phyloP scores from a whole-genome alignment of 2,113 vertebrate species.

The Oceanodroma tethys region DNA sequence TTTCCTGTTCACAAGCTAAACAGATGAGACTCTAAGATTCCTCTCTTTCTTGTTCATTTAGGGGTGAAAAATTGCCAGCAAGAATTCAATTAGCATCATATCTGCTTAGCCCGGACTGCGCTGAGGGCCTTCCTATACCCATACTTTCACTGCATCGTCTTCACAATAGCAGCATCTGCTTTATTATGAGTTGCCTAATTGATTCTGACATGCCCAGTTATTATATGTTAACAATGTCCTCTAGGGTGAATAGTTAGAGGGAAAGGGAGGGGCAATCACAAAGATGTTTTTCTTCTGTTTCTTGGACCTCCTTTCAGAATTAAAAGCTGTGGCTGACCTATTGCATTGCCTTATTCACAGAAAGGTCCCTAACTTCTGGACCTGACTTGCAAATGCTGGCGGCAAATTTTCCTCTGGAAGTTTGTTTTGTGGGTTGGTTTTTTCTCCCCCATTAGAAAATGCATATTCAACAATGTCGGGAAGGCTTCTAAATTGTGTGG shows the following conservation, averaged over 20 bases:
- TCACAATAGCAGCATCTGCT: conserved; percentile 76
- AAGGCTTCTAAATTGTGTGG: accelerated
- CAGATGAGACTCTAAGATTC: conserved; percentile 70
- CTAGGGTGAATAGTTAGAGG: not conserved
- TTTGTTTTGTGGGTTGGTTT: not conserved
- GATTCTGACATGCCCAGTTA: conserved; percentile 70
- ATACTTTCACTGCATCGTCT: not conserved
- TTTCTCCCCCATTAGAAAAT: not conserved
- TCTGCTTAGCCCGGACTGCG: conserved; percentile 30
- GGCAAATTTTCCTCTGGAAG: not conserved
- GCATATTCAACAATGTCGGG: accelerated
- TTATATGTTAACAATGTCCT: conserved; percentile 10
- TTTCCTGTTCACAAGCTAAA: conserved; percentile 39
- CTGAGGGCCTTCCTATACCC: conserved; percentile 47
- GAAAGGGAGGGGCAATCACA: not conserved
- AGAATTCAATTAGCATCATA: conserved; percentile 84
- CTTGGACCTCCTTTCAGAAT: not conserved
- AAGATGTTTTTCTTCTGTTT: not conserved
- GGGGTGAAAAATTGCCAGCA: conserved; percentile 79
- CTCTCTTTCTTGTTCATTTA: conserved; percentile 86
- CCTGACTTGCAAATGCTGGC: not conserved
- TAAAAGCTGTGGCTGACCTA: not conserved
- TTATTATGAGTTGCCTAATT: conserved; percentile 81
- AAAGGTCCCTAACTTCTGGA: not conserved
- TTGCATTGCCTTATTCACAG: not conserved